Evolutionary conservation across 2,113 vertebrate genomes (phyloP), one percentile per base, ranked within the genome.

Genomic region (Rhynchomys soricoides): DNA sequence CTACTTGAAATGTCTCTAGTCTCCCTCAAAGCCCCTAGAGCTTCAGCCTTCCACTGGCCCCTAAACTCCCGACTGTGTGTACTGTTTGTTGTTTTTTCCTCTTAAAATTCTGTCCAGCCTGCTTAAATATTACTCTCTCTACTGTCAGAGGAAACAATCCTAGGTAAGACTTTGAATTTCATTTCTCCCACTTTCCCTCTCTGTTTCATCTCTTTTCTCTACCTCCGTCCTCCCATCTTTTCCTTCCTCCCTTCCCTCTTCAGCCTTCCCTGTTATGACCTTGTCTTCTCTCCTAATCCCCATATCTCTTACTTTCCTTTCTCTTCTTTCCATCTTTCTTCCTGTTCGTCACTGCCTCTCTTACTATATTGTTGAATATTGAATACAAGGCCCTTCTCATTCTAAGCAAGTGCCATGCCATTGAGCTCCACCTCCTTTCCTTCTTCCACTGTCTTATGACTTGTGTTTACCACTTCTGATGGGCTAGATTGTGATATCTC

Each of bases 101-200:
- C 90, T 87, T 88, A 89, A 88, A 81, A 77, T 88, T 93, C 31
- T 91, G 17, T 62, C 21, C 21, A 45, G 9, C 9, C 37, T 82
- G 26, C n/a, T 81, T 92, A 89, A 89, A 52, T 77, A 77, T 90
- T 95, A 68, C 91, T 55, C 87, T 10, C 6, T 94, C 31, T 17
- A 77, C 31, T 75, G 24, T 92, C 52, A 77, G 12, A 66, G 90
- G 55, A 88, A 95, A 93, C 26, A 66, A 82, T 64, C 45, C 86
- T 74, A 52, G 34, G 29, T 17, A 92, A 83, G 62, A 81, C 66
- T 48, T 62, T 92, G 21, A 68, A 50, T 11, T 89, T 64, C 19
- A 93, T 90, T 62, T 66, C 17, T 45, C 26, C 50, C 17, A 22
- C 10, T 3, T 0, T 10, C 29, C 21, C 19, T 48, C 9, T 37